Evolutionary conservation across 2,113 vertebrate species (phyloP).

Genomic region (Gorsachius goisagi): DNA sequence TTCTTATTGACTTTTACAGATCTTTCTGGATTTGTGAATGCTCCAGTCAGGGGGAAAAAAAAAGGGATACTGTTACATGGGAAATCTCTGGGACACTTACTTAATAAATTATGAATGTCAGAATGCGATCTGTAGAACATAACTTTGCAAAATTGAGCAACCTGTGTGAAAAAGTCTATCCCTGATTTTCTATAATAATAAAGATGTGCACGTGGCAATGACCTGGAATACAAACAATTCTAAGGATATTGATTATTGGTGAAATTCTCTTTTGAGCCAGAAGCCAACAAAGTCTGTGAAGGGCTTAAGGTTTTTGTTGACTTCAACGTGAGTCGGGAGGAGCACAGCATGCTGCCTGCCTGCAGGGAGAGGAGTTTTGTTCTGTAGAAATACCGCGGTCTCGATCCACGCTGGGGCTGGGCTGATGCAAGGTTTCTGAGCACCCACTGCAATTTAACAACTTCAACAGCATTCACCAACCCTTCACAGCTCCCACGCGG

Average conservation of each 20-base stretch:
- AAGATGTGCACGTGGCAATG: background rate
- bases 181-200: background rate
- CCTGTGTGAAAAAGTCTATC: background rate
- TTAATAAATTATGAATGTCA: background rate
- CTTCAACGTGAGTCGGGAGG: background rate
- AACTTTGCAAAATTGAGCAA: background rate
- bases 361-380: background rate
- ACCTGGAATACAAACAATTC: background rate
- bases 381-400: background rate
- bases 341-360: background rate
- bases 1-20: background rate
- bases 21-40: background rate
- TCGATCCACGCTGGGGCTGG: background rate
- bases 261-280: background rate
- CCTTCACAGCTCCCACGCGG: accelerated
- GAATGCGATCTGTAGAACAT: background rate
- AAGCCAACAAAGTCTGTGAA: background rate
- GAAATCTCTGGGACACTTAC: background rate
- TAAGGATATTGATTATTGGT: background rate
- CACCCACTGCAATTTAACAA: background rate
- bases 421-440: background rate
- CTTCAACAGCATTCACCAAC: background rate
- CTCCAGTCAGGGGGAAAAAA: background rate
- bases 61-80: background rate
- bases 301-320: background rate